A percentile compares a stretch with the other conserved stretches of the same genome.
phyloP scores from a whole-genome alignment of 2,888 invertebrate species.

The Drosophila prostipennis region DNA sequence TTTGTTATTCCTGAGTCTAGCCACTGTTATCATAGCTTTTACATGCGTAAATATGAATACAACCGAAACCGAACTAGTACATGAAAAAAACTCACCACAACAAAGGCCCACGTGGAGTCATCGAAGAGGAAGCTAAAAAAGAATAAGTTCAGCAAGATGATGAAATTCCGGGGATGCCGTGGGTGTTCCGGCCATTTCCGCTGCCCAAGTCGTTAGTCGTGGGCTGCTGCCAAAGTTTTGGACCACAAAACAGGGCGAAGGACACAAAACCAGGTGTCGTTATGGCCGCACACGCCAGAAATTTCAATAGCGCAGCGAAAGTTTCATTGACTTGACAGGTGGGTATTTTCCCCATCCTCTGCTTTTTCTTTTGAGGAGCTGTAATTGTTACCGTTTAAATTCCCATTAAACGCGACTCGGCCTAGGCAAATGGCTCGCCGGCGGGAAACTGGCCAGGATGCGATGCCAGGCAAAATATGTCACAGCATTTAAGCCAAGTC shows the following conservation, averaged over 20 bases:
- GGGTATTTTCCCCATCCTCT: neutral
- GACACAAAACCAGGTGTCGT: constrained; percentile 60
- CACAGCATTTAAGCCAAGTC: constrained; percentile 69
- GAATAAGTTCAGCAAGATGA: constrained; percentile 43
- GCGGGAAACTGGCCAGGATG: constrained; percentile 36
- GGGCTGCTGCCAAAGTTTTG: constrained; percentile 50
- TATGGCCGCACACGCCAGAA: constrained; percentile 42
- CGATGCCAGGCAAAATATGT: constrained; percentile 59
- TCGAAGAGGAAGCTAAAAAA: constrained; percentile 24
- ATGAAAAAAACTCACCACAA: neutral
- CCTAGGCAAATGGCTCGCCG: constrained; percentile 57
- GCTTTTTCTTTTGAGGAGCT: constrained; percentile 35
- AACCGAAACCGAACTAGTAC: constrained; percentile 5
- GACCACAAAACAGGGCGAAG: constrained; percentile 14
- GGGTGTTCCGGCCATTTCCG: constrained; percentile 29
- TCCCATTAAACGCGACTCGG: constrained; percentile 68
- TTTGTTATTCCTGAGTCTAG: constrained; percentile 35
- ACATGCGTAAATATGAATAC: constrained; percentile 25
- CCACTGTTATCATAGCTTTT: constrained; percentile 30
- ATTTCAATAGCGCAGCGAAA: constrained; percentile 68
- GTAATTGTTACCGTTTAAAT: constrained; percentile 78
- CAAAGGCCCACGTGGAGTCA: constrained; percentile 27
- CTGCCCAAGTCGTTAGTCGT: constrained; percentile 33
- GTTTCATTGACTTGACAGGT: constrained; percentile 73
- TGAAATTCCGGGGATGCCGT: constrained; percentile 63